Evolutionary conservation across 30 jellyfish, hydroid and myxozoan species (phyloP).

Genomic region (Phacellophora camtschatica): DNA sequence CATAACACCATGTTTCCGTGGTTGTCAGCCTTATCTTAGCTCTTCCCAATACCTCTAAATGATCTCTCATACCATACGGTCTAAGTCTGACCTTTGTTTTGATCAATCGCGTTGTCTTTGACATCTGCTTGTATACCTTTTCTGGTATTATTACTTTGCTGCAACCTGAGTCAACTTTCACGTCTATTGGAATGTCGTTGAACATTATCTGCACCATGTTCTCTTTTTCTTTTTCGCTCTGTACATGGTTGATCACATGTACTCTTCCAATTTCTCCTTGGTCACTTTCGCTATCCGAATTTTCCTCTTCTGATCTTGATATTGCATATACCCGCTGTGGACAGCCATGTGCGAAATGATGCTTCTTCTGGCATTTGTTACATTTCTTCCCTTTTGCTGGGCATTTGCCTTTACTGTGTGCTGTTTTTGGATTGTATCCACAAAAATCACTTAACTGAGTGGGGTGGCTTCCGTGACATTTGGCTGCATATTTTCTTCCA

Average conservation of each 20-base stretch:
- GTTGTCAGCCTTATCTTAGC: not conserved
- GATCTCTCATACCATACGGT: not conserved
- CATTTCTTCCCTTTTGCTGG: not conserved
- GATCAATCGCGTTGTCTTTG: too few relatives aligned
- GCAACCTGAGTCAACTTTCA: too few relatives aligned
- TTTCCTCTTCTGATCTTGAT: not conserved
- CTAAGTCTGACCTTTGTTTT: constrained; percentile 6
- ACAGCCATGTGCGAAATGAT: not conserved
- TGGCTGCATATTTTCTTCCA: not conserved
- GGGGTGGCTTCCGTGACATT: not conserved
- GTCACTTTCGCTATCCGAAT: too few relatives aligned
- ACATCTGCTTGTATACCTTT: too few relatives aligned
- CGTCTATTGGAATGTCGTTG: too few relatives aligned
- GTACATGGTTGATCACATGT: too few relatives aligned
- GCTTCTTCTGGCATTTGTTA: not conserved
- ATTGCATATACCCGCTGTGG: not conserved
- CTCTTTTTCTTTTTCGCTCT: too few relatives aligned
- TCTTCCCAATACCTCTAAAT: not conserved
- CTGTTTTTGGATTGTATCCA: not conserved
- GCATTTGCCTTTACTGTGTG: not conserved
- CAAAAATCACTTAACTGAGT: not conserved
- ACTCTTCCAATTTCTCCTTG: too few relatives aligned
- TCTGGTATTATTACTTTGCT: too few relatives aligned
- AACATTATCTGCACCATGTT: too few relatives aligned
- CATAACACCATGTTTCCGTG: not conserved